Percentiles rank a stretch among this genome's conserved stretches.
Evolutionary conservation across 37 sponge, comb jelly and placozoan species (phyloP).

Genomic region (Beroe ovata): DNA sequence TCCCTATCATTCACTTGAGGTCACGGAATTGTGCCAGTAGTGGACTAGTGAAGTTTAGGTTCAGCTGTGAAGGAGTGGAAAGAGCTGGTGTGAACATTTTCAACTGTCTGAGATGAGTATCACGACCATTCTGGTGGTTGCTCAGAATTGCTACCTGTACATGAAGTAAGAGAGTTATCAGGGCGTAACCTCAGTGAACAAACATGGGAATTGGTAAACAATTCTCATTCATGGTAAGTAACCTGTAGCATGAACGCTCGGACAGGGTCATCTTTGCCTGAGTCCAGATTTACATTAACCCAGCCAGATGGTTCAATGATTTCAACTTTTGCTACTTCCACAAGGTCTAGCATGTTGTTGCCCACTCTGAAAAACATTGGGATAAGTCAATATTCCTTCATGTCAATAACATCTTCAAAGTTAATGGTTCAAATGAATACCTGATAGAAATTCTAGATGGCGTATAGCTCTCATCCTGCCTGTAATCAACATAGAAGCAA

Average conservation of each 20-base stretch:
- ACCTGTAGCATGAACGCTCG: conserved; percentile 68
- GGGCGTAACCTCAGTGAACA: too few species aligned
- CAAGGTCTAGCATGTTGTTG: conserved; percentile 73
- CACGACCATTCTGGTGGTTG: conserved; percentile 98
- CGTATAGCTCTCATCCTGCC: conserved; percentile 95
- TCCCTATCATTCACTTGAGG: conserved; percentile 27
- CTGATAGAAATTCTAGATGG: conserved; percentile 84
- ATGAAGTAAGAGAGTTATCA: too few species aligned
- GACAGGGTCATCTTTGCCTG: conserved; percentile 46
- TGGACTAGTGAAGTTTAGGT: conserved; percentile 66
- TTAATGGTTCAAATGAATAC: neutral
- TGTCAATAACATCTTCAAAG: neutral
- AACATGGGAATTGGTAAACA: too few species aligned
- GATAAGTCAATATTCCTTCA: too few species aligned
- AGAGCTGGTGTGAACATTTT: conserved; percentile 78
- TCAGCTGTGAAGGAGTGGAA: conserved; percentile 28
- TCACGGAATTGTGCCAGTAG: conserved; percentile 54
- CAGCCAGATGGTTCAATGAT: conserved; percentile 89
- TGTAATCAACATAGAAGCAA: conserved; percentile 79
- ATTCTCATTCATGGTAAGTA: too few species aligned
- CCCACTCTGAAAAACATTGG: conserved; percentile 61
- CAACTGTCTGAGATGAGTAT: conserved; percentile 88
- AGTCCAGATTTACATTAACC: conserved; percentile 72
- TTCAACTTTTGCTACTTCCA: conserved; percentile 76
- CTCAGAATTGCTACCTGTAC: conserved; percentile 75